Evolutionary conservation across 2,888 invertebrate genomes (phyloP).

Genomic region (Ornithoptera alexandrae): DNA sequence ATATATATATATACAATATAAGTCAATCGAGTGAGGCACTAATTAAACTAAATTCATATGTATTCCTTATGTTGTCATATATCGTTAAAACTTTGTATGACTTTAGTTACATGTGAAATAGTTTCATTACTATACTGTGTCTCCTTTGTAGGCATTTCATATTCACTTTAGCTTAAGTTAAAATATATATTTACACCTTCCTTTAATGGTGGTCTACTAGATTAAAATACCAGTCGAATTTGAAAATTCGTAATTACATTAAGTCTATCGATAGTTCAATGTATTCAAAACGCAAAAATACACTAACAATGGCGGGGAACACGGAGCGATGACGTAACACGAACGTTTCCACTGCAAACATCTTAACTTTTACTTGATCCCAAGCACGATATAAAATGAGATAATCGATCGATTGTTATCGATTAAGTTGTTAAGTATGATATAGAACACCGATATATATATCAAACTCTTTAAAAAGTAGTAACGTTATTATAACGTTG

Average conservation of each 20-base stretch:
- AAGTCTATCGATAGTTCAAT: conserved; percentile 50
- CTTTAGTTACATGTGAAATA: conserved; percentile 37
- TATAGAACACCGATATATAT: conserved; percentile 32
- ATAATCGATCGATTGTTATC: conserved; percentile 44
- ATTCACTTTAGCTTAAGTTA: conserved; percentile 43
- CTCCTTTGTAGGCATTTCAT: conserved; percentile 3
- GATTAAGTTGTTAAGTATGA: conserved; percentile 21
- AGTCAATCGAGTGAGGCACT: conserved; percentile 19
- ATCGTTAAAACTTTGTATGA: conserved; percentile 53
- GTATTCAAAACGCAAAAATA: conserved; percentile 21
- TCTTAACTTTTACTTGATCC: conserved; percentile 76
- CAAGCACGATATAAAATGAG: conserved; percentile 72
- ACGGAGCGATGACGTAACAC: conserved; percentile 6
- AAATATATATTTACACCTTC: conserved; percentile 62
- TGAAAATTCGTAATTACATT: conserved; percentile 59
- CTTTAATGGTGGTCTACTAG: conserved; percentile 50
- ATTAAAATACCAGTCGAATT: conserved; percentile 58
- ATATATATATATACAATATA: conserved; percentile 8
- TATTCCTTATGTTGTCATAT: conserved; percentile 35
- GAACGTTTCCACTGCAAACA: conserved; percentile 14
- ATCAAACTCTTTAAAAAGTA: conserved; percentile 12
- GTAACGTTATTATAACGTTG: conserved; percentile 40
- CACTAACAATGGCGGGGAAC: conserved; percentile 26
- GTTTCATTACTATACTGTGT: conserved; percentile 12
- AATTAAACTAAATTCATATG: conserved; percentile 33